Conservation (phyloP, 2,888 invertebrate genomes). For the Cerceris ruficornis region DNA sequence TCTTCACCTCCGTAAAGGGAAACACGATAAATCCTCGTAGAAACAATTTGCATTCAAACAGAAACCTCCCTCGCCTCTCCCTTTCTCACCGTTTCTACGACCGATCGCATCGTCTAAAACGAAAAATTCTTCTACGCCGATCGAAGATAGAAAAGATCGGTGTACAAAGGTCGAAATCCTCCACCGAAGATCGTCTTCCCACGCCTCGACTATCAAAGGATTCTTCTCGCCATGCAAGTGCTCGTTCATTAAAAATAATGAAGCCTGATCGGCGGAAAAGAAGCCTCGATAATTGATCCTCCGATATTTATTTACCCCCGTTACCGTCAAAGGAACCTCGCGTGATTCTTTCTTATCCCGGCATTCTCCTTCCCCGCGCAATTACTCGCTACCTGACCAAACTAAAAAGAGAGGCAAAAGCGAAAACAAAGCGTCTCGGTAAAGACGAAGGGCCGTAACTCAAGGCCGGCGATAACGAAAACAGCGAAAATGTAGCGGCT, state of each 20-base stretch:
- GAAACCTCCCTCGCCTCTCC: conserved; percentile 9
- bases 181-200: conserved; percentile 53
- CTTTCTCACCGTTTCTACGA: no score
- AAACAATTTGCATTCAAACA: neutral
- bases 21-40: no score
- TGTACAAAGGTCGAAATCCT: conserved; percentile 42
- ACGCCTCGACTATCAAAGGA: conserved; percentile 15
- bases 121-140: conserved; percentile 26
- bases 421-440: neutral
- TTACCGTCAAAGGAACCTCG: conserved; percentile 9
- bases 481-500: conserved; percentile 24
- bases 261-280: conserved; percentile 51
- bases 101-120: no score
- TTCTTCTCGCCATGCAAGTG: conserved; percentile 47
- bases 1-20: neutral
- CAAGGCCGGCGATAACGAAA: conserved; percentile 23
- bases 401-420: neutral
- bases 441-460: conserved; percentile 11
- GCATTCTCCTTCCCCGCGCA: conserved; percentile 25
- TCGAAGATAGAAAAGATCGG: conserved; percentile 53
- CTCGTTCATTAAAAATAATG: conserved; percentile 68
- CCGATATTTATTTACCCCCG: conserved; percentile 67
- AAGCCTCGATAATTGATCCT: conserved; percentile 65
- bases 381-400: conserved; percentile 25
- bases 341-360: conserved; percentile 27